phyloP scores from a whole-genome alignment of 2,113 vertebrate species.

The Dipodomys stephensi region DNA sequence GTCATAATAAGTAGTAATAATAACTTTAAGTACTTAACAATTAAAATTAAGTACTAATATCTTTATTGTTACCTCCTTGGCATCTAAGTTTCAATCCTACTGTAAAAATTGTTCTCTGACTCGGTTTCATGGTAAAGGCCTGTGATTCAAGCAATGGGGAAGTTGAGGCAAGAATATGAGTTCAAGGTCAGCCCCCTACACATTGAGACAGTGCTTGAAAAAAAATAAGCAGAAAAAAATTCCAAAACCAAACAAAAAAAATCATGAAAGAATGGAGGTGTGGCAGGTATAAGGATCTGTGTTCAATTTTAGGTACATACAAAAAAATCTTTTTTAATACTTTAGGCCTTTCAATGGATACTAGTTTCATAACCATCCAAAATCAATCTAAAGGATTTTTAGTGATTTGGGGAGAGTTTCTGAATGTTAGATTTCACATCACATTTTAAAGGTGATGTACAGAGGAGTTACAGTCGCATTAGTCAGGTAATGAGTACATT shows the following conservation, averaged over 20 bases:
- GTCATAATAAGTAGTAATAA: neutral
- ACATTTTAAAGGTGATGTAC: neutral
- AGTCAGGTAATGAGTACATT: too few relatives aligned
- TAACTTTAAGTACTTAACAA: too few relatives aligned
- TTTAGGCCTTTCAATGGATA: neutral
- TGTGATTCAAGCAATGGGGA: neutral
- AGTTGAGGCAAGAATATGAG: too few relatives aligned
- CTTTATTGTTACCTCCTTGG: neutral
- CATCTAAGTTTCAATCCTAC: constrained; percentile 20
- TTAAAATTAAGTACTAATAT: constrained; percentile 5
- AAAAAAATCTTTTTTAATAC: neutral
- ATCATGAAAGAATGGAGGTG: too few relatives aligned
- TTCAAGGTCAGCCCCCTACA: neutral
- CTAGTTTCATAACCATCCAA: neutral
- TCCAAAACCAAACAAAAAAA: neutral
- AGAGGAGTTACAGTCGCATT: too few relatives aligned
- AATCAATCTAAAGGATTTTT: neutral
- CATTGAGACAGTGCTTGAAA: neutral
- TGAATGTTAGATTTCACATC: constrained; percentile 8
- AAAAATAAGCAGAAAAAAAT: neutral
- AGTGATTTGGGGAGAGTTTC: neutral
- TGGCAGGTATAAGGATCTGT: too few relatives aligned
- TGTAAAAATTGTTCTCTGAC: neutral
- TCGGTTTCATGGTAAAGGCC: neutral
- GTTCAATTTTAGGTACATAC: too few relatives aligned